Conservation (phyloP, 2,888 invertebrate species). For the Panzeria rudis region DNA sequence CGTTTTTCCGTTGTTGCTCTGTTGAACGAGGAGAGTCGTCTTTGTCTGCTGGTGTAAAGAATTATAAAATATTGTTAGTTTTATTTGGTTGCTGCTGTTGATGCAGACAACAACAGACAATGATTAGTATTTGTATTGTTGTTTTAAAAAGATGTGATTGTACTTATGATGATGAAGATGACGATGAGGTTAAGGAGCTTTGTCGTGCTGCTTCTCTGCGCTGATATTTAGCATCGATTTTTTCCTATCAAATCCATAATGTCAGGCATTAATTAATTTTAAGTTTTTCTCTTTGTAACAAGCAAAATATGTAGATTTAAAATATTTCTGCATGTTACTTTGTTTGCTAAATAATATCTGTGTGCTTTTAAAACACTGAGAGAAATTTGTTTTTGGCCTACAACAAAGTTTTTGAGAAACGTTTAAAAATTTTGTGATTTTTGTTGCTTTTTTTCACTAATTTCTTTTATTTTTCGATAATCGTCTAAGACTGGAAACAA, state of each 20-base stretch:
- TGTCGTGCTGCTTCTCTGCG: constrained; percentile 24
- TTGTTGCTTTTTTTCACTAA: background rate
- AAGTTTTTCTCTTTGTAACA: constrained; percentile 49
- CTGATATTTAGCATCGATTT: constrained; percentile 71
- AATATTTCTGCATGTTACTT: constrained; percentile 4
- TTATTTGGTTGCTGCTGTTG: constrained; percentile 32
- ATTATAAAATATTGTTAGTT: constrained; percentile 62
- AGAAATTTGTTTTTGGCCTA: background rate
- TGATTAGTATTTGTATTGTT: constrained; percentile 57
- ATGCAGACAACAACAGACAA: constrained; percentile 52
- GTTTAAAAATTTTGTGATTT: background rate
- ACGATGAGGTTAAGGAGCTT: constrained; percentile 43
- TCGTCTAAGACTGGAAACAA: background rate
- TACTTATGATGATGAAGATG: constrained; percentile 41
- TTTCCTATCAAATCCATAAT: constrained; percentile 73
- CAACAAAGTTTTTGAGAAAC: background rate
- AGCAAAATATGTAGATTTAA: constrained; percentile 34
- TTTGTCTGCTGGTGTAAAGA: constrained; percentile 33
- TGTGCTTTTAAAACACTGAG: constrained; percentile 27
- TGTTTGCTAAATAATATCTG: constrained; percentile 27
- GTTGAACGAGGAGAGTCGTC: background rate
- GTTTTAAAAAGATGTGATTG: constrained; percentile 36
- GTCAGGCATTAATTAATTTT: constrained; percentile 72
- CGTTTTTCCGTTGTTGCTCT: constrained; percentile 40
- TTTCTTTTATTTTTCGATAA: background rate